These are phyloP conservation scores for Castor canadensis DNA, from an alignment of 2,113 vertebrate species.

Conservation along the genomic window DNA sequence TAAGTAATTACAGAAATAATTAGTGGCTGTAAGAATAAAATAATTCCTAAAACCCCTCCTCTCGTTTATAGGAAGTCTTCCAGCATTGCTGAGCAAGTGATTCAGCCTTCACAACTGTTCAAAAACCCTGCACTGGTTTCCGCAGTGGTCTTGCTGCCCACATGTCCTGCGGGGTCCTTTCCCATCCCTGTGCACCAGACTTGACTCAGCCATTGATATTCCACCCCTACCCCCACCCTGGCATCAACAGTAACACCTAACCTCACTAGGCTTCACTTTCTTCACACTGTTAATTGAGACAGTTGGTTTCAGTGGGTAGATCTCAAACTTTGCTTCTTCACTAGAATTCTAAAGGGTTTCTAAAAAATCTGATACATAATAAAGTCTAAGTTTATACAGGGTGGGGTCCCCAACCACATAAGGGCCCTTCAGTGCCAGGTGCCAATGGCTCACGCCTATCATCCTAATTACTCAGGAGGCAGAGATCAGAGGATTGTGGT, in stretches of 20 bases:
- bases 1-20: background rate
- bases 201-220: rapidly evolving
- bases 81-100: background rate
- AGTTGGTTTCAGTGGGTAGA: background rate
- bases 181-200: background rate
- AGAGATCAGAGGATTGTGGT: too few relatives aligned
- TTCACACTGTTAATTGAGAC: background rate
- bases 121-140: background rate
- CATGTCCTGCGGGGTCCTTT: background rate
- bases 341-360: background rate
- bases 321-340: background rate
- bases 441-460: too few relatives aligned
- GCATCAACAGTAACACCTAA: background rate
- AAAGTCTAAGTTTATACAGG: background rate
- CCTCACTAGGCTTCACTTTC: background rate
- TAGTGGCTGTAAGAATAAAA: background rate
- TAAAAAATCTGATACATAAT: background rate
- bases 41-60: background rate
- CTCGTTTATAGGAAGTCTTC: background rate
- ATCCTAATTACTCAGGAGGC: too few relatives aligned
- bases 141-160: background rate
- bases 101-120: background rate
- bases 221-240: too few relatives aligned
- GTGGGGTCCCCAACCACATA: too few relatives aligned
- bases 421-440: too few relatives aligned